Conservation (phyloP, 2,888 invertebrate species). For the Azorinus chamasolen region DNA sequence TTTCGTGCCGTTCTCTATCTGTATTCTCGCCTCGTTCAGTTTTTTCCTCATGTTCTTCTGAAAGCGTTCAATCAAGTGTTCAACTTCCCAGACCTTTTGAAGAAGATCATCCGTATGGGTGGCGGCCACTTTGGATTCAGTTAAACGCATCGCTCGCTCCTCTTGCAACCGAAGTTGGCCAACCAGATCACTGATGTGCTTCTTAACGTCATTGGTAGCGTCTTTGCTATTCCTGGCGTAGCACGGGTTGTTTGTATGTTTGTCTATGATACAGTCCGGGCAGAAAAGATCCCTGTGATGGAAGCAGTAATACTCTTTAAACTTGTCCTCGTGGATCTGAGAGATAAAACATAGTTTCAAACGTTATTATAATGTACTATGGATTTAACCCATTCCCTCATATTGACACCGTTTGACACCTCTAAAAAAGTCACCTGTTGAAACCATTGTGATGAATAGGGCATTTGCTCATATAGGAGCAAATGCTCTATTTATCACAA, state of each 20-base stretch:
- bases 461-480: too few relatives aligned
- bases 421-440: too few relatives aligned
- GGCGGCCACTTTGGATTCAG: slow-evolving; percentile 49
- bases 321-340: slow-evolving; percentile 58
- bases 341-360: background rate
- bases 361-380: background rate
- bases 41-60: slow-evolving; percentile 61
- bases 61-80: slow-evolving; percentile 56
- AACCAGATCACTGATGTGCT: slow-evolving; percentile 55
- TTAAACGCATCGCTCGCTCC: slow-evolving; percentile 46
- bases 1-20: slow-evolving; percentile 59
- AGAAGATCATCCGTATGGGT: slow-evolving; percentile 57
- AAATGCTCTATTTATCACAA: too few relatives aligned
- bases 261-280: slow-evolving; percentile 62
- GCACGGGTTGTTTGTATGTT: slow-evolving; percentile 60
- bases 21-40: slow-evolving; percentile 50
- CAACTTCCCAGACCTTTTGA: slow-evolving; percentile 63
- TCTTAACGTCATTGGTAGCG: slow-evolving; percentile 53
- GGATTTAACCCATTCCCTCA: background rate
- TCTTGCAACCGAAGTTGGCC: slow-evolving; percentile 61
- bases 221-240: slow-evolving; percentile 55
- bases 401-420: too few relatives aligned
- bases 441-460: too few relatives aligned
- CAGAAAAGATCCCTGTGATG: slow-evolving; percentile 62
- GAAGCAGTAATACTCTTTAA: slow-evolving; percentile 65